These are phyloP conservation scores for Orgyia antiqua DNA, from an alignment of 2,888 invertebrate species.

Conservation along the genomic window DNA sequence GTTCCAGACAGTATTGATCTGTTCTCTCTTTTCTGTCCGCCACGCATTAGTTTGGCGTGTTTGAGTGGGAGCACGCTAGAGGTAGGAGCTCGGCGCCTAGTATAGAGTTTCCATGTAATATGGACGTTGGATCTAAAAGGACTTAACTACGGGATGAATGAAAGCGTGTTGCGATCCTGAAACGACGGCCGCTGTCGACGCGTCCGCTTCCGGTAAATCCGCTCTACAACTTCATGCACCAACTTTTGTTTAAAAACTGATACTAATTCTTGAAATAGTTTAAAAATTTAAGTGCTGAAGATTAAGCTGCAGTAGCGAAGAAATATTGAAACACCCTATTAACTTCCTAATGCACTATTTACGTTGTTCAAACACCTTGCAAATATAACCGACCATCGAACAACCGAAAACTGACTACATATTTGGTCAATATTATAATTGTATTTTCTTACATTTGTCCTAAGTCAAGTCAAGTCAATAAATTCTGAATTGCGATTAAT, in stretches of 20 bases:
- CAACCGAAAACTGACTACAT: too few relatives aligned
- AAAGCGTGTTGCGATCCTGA: constrained; percentile 76
- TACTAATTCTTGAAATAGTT: too few relatives aligned
- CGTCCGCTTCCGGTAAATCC: constrained; percentile 75
- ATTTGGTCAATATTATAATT: too few relatives aligned
- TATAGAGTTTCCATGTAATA: constrained; percentile 72
- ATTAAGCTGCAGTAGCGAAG: too few relatives aligned
- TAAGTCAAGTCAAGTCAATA: too few relatives aligned
- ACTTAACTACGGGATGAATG: constrained; percentile 71
- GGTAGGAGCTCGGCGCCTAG: constrained; percentile 59
- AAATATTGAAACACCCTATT: too few relatives aligned
- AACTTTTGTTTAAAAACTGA: constrained; percentile 67
- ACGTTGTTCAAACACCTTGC: too few relatives aligned
- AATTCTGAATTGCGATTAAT: too few relatives aligned
- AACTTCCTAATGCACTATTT: too few relatives aligned
- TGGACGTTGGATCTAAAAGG: constrained; percentile 42
- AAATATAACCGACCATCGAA: too few relatives aligned
- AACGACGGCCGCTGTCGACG: constrained; percentile 74
- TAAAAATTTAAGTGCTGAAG: too few relatives aligned
- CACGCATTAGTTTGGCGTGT: constrained; percentile 33
- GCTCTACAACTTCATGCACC: constrained; percentile 70
- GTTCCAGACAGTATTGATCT: constrained; percentile 76
- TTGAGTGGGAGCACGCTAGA: constrained; percentile 47
- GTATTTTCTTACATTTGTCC: too few relatives aligned
- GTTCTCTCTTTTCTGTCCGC: constrained; percentile 54